Base-by-base conservation (phyloP, 2,113 vertebrate genomes). In the Myiagra hebetior region DNA sequence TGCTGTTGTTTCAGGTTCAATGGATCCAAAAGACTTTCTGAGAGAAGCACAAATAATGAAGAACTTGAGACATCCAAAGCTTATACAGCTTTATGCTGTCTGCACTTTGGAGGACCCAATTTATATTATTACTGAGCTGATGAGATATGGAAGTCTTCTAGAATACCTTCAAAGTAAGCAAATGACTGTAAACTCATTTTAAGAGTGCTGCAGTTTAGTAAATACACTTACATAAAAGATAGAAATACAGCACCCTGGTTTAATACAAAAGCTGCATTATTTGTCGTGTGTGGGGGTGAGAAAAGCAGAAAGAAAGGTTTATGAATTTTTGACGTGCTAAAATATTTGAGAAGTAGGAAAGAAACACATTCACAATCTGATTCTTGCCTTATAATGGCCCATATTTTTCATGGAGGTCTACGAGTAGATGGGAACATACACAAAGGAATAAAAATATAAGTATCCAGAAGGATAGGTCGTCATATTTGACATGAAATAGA, bases 61-160 rank as follows among this genome's bases (percentile, higher is more conserved):
- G 98, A 98, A 90, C 81, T 98, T 99, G 92, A 98, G 99, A 91
- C 99, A 99, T 87, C 96, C 98, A 30, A 99, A 99, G 84, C 98
- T 99, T 85, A 99, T 99, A 96, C 99, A 99, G 96, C 98, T 99
- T 83, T 99, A 99, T 77, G 99, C 99, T 11, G 99, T 99, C 57
- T 99, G 99, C 96, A 99, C 99, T 84, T 89, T 99, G 94, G 98
- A 99, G 95, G 99, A 99, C 73, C 99, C 99, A 86, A 98, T 99
- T 97, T 99, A 99, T 98, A 99, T 99, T 97, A 98, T 99, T 97
- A 99, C 99, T 0, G 99, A 99, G 97, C 98, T 99, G 95, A 99
- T 99, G 99, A 99, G 92, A 95, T 95, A 99, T 35, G 99, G 99
- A 97, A 99, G 99, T 95, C 98, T 99, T 91, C 98, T 98, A 80